Evolutionary conservation across 2,797 vertebrate species (phyloP).

Genomic region (Morelia viridis): DNA sequence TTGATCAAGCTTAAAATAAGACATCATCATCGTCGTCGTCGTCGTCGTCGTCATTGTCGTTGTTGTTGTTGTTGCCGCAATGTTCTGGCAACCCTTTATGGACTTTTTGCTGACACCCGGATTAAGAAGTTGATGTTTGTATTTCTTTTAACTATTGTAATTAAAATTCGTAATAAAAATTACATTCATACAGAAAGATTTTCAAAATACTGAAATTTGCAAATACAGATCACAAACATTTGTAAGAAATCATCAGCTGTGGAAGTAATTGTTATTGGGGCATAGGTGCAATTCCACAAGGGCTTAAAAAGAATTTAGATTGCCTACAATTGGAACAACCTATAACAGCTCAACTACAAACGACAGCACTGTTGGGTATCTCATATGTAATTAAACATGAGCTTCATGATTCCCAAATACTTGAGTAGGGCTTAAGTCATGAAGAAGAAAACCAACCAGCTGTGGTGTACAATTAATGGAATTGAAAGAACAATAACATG

Average conservation of each 20-base stretch:
- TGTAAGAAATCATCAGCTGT: not conserved
- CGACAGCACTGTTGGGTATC: not conserved
- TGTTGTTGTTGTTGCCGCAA: not conserved
- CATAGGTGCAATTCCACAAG: not conserved
- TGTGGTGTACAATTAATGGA: not conserved
- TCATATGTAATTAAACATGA: not conserved
- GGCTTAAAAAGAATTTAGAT: not conserved
- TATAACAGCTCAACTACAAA: not conserved
- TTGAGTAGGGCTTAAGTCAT: not conserved
- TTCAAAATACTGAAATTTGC: not conserved
- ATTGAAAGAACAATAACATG: not conserved
- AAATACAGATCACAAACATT: not conserved
- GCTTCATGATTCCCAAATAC: not conserved
- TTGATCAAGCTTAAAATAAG: not conserved
- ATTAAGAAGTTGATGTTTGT: not conserved
- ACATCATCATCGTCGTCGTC: not conserved
- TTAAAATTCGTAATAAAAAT: not conserved
- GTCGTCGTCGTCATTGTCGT: too few species aligned
- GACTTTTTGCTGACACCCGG: not conserved
- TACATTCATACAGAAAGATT: not conserved
- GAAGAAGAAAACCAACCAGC: not conserved
- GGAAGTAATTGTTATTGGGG: not conserved
- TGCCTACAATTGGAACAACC: not conserved
- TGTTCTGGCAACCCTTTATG: not conserved
- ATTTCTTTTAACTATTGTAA: not conserved